A percentile compares a stretch with the other conserved stretches of the same genome.
Evolutionary conservation across 2,888 invertebrate genomes (phyloP).

Genomic region (Tubulanus polymorphus): DNA sequence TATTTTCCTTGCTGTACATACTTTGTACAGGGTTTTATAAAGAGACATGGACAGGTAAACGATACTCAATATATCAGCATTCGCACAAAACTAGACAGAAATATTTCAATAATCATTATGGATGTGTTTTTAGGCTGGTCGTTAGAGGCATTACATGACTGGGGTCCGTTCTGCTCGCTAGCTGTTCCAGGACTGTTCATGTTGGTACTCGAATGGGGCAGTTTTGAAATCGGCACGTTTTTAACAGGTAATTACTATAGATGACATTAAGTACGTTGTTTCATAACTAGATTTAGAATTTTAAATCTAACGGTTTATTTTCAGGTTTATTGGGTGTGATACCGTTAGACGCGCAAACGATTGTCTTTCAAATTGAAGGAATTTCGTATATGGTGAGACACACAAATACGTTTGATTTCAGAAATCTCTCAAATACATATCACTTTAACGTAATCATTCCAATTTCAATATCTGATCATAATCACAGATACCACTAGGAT

Average conservation of each 20-base stretch:
- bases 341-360: slow-evolving; percentile 24
- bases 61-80: too few species aligned
- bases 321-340: slow-evolving; percentile 19
- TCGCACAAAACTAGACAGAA: too few species aligned
- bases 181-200: slow-evolving; percentile 27
- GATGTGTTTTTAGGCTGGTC: slow-evolving; percentile 23
- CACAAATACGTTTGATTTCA: too few species aligned
- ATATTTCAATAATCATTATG: too few species aligned
- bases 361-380: slow-evolving; percentile 21
- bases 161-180: slow-evolving; percentile 22
- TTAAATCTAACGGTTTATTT: background rate
- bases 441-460: too few species aligned
- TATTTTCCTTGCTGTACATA: too few species aligned
- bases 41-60: too few species aligned
- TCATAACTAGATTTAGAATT: background rate
- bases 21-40: too few species aligned
- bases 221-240: slow-evolving; percentile 25
- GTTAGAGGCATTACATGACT: slow-evolving; percentile 19
- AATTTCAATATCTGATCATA: too few species aligned
- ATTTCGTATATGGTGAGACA: slow-evolving; percentile 21
- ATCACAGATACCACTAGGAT: slow-evolving; percentile 22
- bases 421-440: too few species aligned
- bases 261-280: too few species aligned
- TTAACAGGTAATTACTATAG: slow-evolving; percentile 19
- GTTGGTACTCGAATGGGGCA: slow-evolving; percentile 30